A percentile compares a stretch with the other conserved stretches of the same genome.
These are phyloP conservation scores for Daubentonia madagascariensis DNA, from an alignment of 2,113 vertebrate genomes.

Conservation along the genomic window DNA sequence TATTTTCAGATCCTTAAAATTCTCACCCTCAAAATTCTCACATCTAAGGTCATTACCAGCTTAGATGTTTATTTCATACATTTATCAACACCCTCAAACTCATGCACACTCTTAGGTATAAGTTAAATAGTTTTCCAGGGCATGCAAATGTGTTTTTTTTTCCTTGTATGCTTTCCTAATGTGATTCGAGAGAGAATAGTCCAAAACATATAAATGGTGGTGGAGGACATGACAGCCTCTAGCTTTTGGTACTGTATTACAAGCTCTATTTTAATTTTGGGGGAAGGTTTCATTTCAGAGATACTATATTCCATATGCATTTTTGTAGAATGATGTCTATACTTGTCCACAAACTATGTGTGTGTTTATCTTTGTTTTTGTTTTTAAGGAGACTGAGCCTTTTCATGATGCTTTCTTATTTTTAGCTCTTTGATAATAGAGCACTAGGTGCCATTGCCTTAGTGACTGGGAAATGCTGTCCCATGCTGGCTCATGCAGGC, in stretches of 20 bases:
- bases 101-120: neutral
- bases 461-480: neutral
- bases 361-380: neutral
- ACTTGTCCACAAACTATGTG: neutral
- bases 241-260: neutral
- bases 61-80: neutral
- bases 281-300: neutral
- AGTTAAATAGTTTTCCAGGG: neutral
- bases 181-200: neutral
- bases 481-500: neutral
- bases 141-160: neutral
- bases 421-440: neutral
- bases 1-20: conserved; percentile 6
- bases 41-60: neutral
- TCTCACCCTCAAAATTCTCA: neutral
- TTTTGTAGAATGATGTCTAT: neutral
- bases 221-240: neutral
- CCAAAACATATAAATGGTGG: neutral
- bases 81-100: neutral
- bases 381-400: neutral
- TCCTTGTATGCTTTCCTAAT: neutral
- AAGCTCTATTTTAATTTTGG: neutral
- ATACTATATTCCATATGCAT: neutral
- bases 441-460: neutral
- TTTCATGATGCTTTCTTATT: neutral